A percentile compares a stretch with the other conserved stretches of the same genome.
Evolutionary conservation across 2,888 invertebrate species (phyloP).

Genomic region (Sycophila texana): DNA sequence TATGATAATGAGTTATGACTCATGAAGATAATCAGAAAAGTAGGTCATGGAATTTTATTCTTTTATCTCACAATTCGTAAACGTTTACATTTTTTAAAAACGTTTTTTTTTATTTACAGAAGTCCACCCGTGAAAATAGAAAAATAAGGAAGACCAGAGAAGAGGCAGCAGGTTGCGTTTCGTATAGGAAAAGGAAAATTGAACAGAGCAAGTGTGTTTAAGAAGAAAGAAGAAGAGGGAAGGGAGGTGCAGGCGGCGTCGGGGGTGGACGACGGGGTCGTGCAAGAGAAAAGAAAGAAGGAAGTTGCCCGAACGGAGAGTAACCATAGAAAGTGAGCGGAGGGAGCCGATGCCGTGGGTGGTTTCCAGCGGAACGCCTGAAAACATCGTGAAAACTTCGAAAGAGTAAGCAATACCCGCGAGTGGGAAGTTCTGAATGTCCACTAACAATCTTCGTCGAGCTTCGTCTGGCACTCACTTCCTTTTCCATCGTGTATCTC

Average conservation of each 20-base stretch:
- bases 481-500: conserved; percentile 5
- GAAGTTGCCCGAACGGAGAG: conserved; percentile 22
- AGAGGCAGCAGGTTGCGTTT: not conserved
- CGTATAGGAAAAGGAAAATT: conserved; percentile 28
- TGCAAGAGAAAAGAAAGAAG: conserved; percentile 4
- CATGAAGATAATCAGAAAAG: too few species aligned
- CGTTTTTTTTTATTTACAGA: not conserved
- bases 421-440: conserved; percentile 73
- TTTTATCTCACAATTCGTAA: not conserved
- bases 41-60: too few species aligned
- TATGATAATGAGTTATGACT: too few species aligned
- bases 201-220: conserved; percentile 38
- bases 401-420: conserved; percentile 65
- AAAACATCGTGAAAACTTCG: conserved; percentile 68
- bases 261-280: not conserved
- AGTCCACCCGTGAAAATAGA: not conserved
- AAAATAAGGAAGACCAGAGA: not conserved
- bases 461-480: conserved; percentile 21
- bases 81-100: not conserved
- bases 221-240: conserved; percentile 32
- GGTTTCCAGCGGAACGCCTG: conserved; percentile 39
- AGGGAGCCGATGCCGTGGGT: conserved; percentile 13
- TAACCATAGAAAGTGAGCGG: conserved; percentile 37
- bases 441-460: conserved; percentile 66
- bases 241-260: not conserved